phyloP scores from a whole-genome alignment of 37 sponge, comb jelly and placozoan species.

The Halisarca cf. caerulea region DNA sequence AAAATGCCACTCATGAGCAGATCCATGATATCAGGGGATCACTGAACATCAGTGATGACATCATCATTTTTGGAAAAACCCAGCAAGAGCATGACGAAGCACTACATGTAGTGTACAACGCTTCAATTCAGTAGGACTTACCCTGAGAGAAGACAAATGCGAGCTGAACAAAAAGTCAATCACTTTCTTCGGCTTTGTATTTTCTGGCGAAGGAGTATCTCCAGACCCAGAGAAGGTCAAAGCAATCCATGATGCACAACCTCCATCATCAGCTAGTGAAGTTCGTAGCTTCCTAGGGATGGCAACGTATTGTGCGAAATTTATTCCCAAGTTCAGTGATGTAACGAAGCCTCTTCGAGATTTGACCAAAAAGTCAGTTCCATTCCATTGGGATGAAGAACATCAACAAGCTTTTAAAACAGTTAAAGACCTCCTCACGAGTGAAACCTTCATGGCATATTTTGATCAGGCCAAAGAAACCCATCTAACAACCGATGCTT shows the following conservation, averaged over 20 bases:
- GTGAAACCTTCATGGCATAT: constrained; percentile 36
- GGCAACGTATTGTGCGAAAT: constrained; percentile 57
- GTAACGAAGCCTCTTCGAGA: constrained; percentile 35
- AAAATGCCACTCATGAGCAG: too few relatives aligned
- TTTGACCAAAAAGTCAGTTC: constrained; percentile 39
- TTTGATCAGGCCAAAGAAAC: constrained; percentile 39
- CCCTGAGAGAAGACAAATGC: constrained; percentile 37
- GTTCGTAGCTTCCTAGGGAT: too few relatives aligned
- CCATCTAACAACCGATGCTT: constrained; percentile 36
- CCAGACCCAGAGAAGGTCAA: too few relatives aligned
- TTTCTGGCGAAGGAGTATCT: too few relatives aligned
- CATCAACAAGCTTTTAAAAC: constrained; percentile 34
- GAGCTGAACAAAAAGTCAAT: constrained; percentile 49
- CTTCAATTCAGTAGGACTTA: not conserved
- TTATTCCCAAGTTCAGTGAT: constrained; percentile 42
- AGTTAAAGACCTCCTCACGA: constrained; percentile 43
- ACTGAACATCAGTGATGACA: too few relatives aligned
- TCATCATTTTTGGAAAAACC: too few relatives aligned
- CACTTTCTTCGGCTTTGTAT: constrained; percentile 40
- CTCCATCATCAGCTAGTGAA: constrained; percentile 26
- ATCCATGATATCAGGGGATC: too few relatives aligned
- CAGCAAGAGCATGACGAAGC: constrained; percentile 32
- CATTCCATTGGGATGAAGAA: constrained; percentile 25
- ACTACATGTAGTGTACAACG: constrained; percentile 15
- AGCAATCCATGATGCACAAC: too few relatives aligned